Base-by-base conservation (phyloP, 1,140 invertebrate species). In the Papilio helenus region DNA sequence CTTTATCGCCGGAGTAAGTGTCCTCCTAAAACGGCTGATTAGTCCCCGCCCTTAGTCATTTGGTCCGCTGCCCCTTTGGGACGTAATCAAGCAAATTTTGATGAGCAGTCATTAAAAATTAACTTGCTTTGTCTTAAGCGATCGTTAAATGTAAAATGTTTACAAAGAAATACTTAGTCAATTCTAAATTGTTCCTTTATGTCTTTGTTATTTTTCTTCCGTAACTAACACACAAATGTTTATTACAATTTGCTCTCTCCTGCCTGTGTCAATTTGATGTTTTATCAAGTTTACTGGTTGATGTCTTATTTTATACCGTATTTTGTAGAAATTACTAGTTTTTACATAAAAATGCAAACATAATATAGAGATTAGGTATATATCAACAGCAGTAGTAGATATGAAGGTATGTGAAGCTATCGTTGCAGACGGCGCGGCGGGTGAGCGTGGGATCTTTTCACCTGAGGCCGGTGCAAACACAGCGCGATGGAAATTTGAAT, bases 41-140 rank as follows among this genome's bases (percentile, higher is more conserved):
- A 93, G 87, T 79, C 80, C 79, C 85, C 85, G 72, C 83, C 80
- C 80, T 80, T 81, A 79, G 86, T 88, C 82, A 88, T 84, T 74
- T 74, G 87, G 81, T 87, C 86, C 88, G 86, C 84, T 85, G 84
- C 86, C 84, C 88, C 89, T 88, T 39, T 79, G 87, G 89, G 88
- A 91, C 85, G 88, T 88, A 93, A 92, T 93, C 92, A 92, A 92
- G 91, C 87, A 88, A 68, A 89, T 90, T 91, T 90, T 92, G 89
- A 92, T 86, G 89, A 87, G 84, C 79, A 79, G 87, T 89, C 89
- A 86, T 90, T 92, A 89, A 89, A 90, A 92, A 93, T 92, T 92
- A 90, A 92, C 85, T 89, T 88, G 86, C 88, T 90, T 90, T 89
- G 88, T 90, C 85, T 85, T 46, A 80, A 85, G 81, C 80, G 84